Evolutionary conservation across 2,113 vertebrate species (phyloP).

Genomic region (Elgaria multicarinata): DNA sequence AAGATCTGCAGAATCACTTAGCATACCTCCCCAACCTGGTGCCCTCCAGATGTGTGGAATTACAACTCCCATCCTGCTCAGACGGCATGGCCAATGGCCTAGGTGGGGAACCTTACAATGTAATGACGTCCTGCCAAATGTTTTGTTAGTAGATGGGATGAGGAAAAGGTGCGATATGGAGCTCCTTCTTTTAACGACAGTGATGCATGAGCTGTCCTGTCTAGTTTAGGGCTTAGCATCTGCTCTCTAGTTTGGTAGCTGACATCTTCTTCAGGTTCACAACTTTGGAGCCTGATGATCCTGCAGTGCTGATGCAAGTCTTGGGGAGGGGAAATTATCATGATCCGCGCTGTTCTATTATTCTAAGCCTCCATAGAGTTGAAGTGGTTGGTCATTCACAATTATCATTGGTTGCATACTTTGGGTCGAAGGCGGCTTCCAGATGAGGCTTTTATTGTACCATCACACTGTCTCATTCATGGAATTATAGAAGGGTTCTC

Average conservation of each 20-base stretch:
- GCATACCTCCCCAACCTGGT: neutral
- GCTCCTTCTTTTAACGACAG: neutral
- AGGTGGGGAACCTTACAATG: neutral
- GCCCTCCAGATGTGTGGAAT: too few relatives aligned
- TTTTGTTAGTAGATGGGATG: neutral
- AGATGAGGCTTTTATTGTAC: too few relatives aligned
- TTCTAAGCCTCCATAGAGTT: neutral
- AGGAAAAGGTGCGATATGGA: neutral
- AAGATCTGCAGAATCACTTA: neutral
- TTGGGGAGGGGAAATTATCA: too few relatives aligned
- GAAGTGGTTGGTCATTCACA: neutral
- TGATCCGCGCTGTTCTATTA: too few relatives aligned
- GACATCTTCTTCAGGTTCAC: neutral
- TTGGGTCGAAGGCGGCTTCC: neutral
- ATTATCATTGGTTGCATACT: neutral
- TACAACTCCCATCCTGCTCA: too few relatives aligned
- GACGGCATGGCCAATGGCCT: too few relatives aligned
- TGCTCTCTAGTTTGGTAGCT: neutral
- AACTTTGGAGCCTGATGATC: neutral
- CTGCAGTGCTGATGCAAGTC: too few relatives aligned
- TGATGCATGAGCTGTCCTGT: neutral
- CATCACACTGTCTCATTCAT: too few relatives aligned
- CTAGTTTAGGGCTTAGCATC: neutral
- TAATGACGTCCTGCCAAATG: neutral
- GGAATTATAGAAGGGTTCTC: too few relatives aligned